Conservation (phyloP, 1,140 invertebrate genomes). For the Druon quercuslanigerum region DNA sequence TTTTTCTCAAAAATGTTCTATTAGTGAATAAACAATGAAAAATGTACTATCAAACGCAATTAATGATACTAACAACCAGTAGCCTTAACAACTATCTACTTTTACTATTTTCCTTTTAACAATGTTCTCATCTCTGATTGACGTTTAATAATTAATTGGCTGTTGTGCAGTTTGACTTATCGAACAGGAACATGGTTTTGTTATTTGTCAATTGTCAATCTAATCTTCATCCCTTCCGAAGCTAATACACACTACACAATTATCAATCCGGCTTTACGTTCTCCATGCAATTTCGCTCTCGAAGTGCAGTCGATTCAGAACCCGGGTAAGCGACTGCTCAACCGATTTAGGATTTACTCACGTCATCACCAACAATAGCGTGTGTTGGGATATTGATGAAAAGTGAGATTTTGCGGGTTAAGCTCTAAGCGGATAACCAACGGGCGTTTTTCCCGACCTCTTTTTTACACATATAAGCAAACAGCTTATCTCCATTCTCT, state of each 20-base stretch:
- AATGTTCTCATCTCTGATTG: too few species aligned
- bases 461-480: conserved; percentile 23
- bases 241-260: conserved; percentile 14
- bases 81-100: too few species aligned
- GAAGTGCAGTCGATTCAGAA: conserved; percentile 31
- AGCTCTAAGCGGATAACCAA: conserved; percentile 54
- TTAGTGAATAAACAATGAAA: too few species aligned
- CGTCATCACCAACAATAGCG: conserved; percentile 29
- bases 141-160: too few species aligned
- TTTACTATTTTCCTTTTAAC: too few species aligned
- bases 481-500: neutral
- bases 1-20: too few species aligned
- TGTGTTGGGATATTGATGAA: conserved; percentile 55
- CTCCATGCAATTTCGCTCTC: conserved; percentile 21
- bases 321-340: conserved; percentile 34
- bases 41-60: too few species aligned
- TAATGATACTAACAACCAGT: too few species aligned
- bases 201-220: conserved; percentile 14
- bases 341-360: conserved; percentile 30
- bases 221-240: conserved; percentile 23
- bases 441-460: conserved; percentile 33
- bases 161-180: neutral
- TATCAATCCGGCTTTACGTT: conserved; percentile 23
- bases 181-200: neutral
- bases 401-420: conserved; percentile 53